Percentiles rank a stretch among this genome's conserved stretches.
Conservation (phyloP, 1,140 invertebrate genomes). For the Pogonognathellus flavescens region DNA sequence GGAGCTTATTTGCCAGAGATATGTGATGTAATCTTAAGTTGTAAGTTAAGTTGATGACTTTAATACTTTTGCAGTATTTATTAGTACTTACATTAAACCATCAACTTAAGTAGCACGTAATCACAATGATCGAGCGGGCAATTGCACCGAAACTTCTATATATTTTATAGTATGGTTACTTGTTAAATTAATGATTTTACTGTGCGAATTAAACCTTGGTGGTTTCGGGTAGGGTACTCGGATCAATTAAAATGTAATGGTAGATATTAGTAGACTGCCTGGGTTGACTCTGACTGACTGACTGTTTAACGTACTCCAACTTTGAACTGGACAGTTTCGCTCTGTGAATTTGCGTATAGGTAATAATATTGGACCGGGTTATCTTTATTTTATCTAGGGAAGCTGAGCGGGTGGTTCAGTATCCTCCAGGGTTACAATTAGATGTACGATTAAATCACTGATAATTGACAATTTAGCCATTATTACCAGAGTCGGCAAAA, state of each 20-base stretch:
- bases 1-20: neutral
- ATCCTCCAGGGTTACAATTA: slow-evolving; percentile 8
- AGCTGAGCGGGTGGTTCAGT: neutral
- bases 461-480: slow-evolving; percentile 47
- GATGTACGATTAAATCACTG: slow-evolving; percentile 44
- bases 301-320: neutral
- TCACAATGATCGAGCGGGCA: slow-evolving; percentile 36
- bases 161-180: slow-evolving; percentile 7
- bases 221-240: neutral
- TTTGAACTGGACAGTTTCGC: slow-evolving; percentile 11
- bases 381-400: slow-evolving; percentile 11
- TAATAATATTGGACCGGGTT: slow-evolving; percentile 19
- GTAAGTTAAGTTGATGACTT: too few species aligned
- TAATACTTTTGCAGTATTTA: too few species aligned
- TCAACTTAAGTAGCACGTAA: neutral
- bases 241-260: slow-evolving; percentile 43
- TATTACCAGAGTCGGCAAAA: neutral
- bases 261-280: neutral
- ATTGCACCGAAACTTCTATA: slow-evolving; percentile 25
- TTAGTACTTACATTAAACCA: too few species aligned
- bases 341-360: neutral
- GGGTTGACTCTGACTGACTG: too few species aligned
- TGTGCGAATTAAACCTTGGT: slow-evolving; percentile 26
- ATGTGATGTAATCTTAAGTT: neutral
- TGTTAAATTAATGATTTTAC: slow-evolving; percentile 51